A percentile compares a stretch with the other conserved stretches of the same genome.
Conservation (phyloP, 2,113 vertebrate species). For the Vulpes vulpes region DNA sequence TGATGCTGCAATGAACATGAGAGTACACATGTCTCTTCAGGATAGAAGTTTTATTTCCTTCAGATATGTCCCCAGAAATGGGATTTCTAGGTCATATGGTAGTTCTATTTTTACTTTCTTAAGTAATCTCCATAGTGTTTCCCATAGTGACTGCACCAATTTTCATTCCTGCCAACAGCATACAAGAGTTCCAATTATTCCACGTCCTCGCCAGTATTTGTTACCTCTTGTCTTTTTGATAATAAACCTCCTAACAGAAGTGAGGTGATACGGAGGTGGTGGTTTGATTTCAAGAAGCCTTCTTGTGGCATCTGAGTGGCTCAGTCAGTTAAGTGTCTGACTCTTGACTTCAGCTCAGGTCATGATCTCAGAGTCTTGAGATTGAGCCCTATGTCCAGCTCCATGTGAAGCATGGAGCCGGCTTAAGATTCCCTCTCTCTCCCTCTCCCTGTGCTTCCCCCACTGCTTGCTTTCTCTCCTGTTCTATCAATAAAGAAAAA, state of each 20-base stretch:
- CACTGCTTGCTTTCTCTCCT: background rate
- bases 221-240: background rate
- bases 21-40: background rate
- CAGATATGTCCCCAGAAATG: background rate
- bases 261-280: background rate
- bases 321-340: background rate
- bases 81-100: background rate
- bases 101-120: background rate
- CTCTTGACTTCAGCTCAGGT: background rate
- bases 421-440: background rate
- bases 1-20: background rate
- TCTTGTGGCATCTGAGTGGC: background rate
- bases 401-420: background rate
- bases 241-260: background rate
- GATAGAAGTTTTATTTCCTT: background rate
- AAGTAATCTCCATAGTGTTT: background rate
- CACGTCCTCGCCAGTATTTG: background rate
- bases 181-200: background rate
- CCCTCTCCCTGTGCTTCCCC: background rate
- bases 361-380: background rate
- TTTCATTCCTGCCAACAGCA: background rate
- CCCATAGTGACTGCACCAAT: background rate
- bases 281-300: background rate
- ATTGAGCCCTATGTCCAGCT: background rate
- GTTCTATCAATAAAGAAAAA: no score